Conservation (phyloP, 2,888 invertebrate species). For the Camponotus fellah region DNA sequence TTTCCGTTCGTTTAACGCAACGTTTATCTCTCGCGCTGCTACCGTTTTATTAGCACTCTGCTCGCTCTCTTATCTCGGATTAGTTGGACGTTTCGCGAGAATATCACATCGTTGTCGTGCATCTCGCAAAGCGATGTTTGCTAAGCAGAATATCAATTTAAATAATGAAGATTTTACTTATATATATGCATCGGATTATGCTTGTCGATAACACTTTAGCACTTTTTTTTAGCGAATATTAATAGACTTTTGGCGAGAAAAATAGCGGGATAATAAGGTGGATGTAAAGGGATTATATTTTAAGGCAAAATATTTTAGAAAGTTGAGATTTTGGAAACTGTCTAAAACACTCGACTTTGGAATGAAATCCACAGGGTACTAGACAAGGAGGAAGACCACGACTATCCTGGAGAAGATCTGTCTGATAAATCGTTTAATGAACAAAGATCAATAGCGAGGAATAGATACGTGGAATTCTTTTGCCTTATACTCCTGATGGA, state of each 20-base stretch:
- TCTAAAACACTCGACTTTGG: no score
- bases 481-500: no score
- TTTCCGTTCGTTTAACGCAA: constrained; percentile 64
- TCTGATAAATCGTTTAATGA: no score
- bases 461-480: no score
- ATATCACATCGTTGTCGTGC: constrained; percentile 10
- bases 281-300: background rate
- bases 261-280: background rate
- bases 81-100: constrained; percentile 41
- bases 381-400: no score
- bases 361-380: no score
- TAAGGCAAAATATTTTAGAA: background rate
- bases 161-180: constrained; percentile 22
- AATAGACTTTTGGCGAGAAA: background rate
- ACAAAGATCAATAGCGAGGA: no score
- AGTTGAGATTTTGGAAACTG: background rate
- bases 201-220: background rate
- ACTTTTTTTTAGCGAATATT: background rate
- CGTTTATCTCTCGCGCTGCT: constrained; percentile 43
- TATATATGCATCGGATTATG: constrained; percentile 9
- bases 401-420: no score
- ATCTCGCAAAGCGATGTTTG: constrained; percentile 24
- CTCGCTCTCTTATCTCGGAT: constrained; percentile 59
- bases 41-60: constrained; percentile 65
- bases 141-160: constrained; percentile 33